Evolutionary conservation across 2,113 vertebrate species (phyloP), one percentile per base, ranked within the genome.

Genomic region (Rhodinocichla rosea): DNA sequence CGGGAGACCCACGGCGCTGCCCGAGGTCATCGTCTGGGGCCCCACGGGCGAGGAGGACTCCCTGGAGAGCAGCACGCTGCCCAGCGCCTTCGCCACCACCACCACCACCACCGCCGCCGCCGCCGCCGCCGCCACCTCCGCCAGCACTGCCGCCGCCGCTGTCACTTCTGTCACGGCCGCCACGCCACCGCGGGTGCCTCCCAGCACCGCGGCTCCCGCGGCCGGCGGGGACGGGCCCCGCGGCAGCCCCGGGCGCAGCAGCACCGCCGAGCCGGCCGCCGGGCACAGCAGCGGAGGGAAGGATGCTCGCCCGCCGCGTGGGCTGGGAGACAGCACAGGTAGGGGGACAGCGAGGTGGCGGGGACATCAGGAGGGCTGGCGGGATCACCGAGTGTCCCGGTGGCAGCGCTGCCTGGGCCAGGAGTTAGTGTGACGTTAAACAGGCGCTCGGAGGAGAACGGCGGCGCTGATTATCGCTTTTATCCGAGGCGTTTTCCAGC

Each of bases 291-390:
- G 94, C 20, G 33, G 86, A 1, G 96, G 95, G n/a, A 97, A 97
- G 83, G 97, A 97, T 7, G 93, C 69, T 60, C 95, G 95, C 22
- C 97, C 97, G 2, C 98, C 98, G 4, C 95, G 98, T 7, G 96
- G 97, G 45, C 95, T 97, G 80, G 98, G 98, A 52, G 98, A 98
- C 89, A 97, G 96, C 96, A 97, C 98, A 98, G 98, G 98, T 98
- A 95, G n/a, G 89, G 27, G 22, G 5, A 2, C 1, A 1, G 70
- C 33, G n/a, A 0, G 8, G 30, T 6, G 24, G 8, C 0, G 10
- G 62, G 55, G 33, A 4, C 10, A 10, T 15, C 1, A 0, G 82
- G 42, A 37, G 52, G n/a, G 45, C 24, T 33, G 44, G 32, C 20
- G 22, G 27, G 15, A 7, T 39, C 15, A 0, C 16, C 2, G 1